A percentile compares a stretch with the other conserved stretches of the same genome.
phyloP scores from a whole-genome alignment of 1,140 invertebrate species.

The Dolichoris vasculosae region DNA sequence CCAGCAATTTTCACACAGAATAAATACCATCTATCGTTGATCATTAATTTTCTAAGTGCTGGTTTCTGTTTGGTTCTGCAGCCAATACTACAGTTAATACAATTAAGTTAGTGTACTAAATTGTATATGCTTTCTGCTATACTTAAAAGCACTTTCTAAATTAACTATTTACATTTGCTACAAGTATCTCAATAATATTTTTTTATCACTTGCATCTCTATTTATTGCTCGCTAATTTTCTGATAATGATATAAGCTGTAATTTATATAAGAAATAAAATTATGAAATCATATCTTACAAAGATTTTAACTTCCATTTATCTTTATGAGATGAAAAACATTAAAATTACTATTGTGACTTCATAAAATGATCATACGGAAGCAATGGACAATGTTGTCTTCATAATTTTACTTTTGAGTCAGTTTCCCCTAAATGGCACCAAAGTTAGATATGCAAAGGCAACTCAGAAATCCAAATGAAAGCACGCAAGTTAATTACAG shows the following conservation, averaged over 20 bases:
- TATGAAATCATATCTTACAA: too few species aligned
- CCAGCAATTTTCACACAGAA: neutral
- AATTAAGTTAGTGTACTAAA: neutral
- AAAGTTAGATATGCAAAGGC: neutral
- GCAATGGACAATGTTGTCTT: neutral
- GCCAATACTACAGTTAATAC: neutral
- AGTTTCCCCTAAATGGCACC: neutral
- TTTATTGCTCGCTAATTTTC: too few species aligned
- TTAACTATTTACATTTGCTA: neutral
- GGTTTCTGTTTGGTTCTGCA: neutral
- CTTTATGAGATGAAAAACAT: neutral
- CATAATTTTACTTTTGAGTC: neutral
- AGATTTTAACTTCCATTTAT: too few species aligned
- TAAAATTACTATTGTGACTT: neutral
- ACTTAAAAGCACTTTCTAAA: neutral
- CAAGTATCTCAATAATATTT: too few species aligned
- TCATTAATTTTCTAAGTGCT: neutral
- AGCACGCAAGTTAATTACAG: conserved; percentile 35
- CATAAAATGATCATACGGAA: neutral
- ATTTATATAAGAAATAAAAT: too few species aligned
- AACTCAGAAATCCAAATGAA: neutral
- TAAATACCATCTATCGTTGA: neutral
- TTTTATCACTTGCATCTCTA: too few species aligned
- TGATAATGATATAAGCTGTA: too few species aligned
- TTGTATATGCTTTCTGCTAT: neutral